Percentiles rank a stretch among this genome's conserved stretches.
phyloP scores from a whole-genome alignment of 2,113 vertebrate genomes.

The Sakesphorus luctuosus region DNA sequence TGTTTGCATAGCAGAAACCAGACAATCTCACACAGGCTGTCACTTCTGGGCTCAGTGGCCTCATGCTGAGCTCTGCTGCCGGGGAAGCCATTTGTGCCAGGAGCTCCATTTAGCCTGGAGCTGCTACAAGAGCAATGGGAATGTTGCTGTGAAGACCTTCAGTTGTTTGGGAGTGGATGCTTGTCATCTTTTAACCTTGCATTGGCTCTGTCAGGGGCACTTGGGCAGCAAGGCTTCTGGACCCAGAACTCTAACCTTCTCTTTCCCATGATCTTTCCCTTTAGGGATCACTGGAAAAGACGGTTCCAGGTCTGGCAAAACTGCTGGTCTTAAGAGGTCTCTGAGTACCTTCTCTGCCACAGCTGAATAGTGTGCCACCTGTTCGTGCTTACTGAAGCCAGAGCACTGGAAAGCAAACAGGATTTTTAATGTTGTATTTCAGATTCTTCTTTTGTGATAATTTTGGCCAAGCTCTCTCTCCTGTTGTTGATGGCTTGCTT shows the following conservation, averaged over 20 bases:
- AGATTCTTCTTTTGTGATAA: not conserved
- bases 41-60: not conserved
- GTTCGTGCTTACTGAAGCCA: not conserved
- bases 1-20: not conserved
- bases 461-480: not conserved
- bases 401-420: constrained; percentile 7
- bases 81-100: not conserved
- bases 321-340: not conserved
- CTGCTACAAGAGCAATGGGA: not conserved
- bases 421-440: not conserved
- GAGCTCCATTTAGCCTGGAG: not conserved
- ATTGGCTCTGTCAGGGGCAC: not conserved
- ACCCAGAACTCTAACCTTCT: not conserved
- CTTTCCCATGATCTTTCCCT: constrained; percentile 37
- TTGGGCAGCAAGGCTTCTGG: not conserved
- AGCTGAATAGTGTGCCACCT: constrained; percentile 1
- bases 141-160: not conserved
- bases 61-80: not conserved
- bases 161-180: not conserved
- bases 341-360: not conserved
- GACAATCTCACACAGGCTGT: not conserved
- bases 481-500: not conserved
- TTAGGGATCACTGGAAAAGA: constrained; percentile 49
- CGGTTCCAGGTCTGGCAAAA: not conserved
- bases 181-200: not conserved